These are phyloP conservation scores for Sceliomorpha sp. DNA, from an alignment of 2,888 invertebrate species.

Conservation along the genomic window DNA sequence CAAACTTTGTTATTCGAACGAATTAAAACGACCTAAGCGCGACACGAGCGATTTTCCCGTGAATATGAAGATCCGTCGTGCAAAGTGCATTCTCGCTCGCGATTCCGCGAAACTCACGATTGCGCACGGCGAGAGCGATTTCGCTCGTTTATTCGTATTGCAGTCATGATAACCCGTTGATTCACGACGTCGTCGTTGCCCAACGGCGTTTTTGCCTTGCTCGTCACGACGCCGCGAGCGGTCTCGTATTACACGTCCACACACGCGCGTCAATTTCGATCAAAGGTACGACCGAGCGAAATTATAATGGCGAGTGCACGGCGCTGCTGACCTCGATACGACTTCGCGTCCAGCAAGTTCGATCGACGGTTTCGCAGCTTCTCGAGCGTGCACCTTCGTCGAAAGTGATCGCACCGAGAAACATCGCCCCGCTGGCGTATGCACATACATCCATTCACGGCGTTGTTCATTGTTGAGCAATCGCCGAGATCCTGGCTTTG, in stretches of 20 bases:
- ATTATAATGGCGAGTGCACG: conserved; percentile 19
- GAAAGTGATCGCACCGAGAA: conserved; percentile 48
- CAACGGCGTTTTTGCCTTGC: conserved; percentile 34
- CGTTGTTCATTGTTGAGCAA: conserved; percentile 42
- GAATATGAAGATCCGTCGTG: conserved; percentile 14
- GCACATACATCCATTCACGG: conserved; percentile 25
- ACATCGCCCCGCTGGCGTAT: conserved; percentile 27
- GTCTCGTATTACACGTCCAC: conserved; percentile 35
- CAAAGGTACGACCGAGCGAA: conserved; percentile 35
- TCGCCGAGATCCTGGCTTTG: conserved; percentile 37
- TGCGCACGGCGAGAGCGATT: conserved; percentile 30
- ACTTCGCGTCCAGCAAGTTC: conserved; percentile 17
- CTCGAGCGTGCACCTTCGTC: conserved; percentile 29
- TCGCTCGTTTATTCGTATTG: conserved; percentile 42
- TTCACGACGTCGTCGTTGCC: conserved; percentile 33
- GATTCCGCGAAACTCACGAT: conserved; percentile 32
- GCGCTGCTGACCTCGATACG: conserved; percentile 28
- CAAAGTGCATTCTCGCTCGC: conserved; percentile 32
- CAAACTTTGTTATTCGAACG: too few relatives aligned
- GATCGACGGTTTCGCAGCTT: conserved; percentile 25
- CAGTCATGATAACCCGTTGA: conserved; percentile 36
- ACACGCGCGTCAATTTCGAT: conserved; percentile 41
- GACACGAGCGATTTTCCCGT: too few relatives aligned
- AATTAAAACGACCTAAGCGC: too few relatives aligned
- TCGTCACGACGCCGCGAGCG: conserved; percentile 36